Conservation (phyloP, 1,140 invertebrate genomes). For the Helicoverpa zea region DNA sequence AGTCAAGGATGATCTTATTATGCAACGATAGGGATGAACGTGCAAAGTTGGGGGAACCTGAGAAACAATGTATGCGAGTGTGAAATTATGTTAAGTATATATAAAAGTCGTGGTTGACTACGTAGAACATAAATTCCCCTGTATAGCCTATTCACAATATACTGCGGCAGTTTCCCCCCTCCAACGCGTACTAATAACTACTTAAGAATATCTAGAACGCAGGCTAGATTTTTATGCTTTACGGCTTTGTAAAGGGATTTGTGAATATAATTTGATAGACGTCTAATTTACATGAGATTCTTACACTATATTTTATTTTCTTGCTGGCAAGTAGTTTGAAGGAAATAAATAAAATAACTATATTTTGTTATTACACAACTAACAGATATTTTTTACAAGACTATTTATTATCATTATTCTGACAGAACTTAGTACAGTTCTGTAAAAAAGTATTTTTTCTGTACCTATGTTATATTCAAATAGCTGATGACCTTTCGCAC, state of each 20-base stretch:
- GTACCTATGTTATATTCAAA: no score
- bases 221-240: slow-evolving; percentile 32
- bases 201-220: slow-evolving; percentile 32
- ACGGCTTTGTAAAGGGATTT: background rate
- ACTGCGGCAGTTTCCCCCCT: background rate
- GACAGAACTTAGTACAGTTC: no score
- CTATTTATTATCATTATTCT: no score
- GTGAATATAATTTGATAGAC: background rate
- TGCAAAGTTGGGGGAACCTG: slow-evolving; percentile 43
- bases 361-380: no score
- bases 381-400: no score
- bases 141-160: slow-evolving; percentile 38
- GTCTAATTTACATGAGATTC: no score
- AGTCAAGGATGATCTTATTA: slow-evolving; percentile 45
- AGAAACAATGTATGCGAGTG: slow-evolving; percentile 24
- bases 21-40: slow-evolving; percentile 36
- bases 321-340: no score
- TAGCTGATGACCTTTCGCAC: no score
- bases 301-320: no score
- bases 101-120: slow-evolving; percentile 46
- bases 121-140: slow-evolving; percentile 33
- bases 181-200: slow-evolving; percentile 10
- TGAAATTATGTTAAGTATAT: slow-evolving; percentile 53
- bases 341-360: no score
- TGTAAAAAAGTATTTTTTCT: no score